Evolutionary conservation across 2,888 invertebrate species (phyloP), one percentile per base, ranked within the genome.

Genomic region (Zeuzera pyrina): DNA sequence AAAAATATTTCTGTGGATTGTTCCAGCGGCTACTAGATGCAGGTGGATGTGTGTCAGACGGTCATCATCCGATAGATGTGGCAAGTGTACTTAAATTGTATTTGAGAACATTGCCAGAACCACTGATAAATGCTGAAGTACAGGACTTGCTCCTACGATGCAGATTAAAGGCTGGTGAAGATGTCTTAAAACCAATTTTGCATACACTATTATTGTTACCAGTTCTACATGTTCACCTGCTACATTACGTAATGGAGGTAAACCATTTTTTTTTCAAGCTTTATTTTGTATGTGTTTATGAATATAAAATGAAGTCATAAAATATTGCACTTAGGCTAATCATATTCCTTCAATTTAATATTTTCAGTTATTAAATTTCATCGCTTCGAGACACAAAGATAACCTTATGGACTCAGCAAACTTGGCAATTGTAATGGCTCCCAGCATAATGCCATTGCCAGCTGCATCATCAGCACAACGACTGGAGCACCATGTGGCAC

Each of bases 371-470:
- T 68, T 94, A 27, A 85, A 87, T 46, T 87, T 86, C 51, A 88
- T 96, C 15, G 87, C 93, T 4, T 76, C 86, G 15, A 86, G 88
- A 52, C 88, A 90, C 30, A 84, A 86, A 29, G 83, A 85, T 29
- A 96, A 96, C 64, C 89, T 91, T 66, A 97, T 97, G 96, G 89
- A 90, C 47, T 77, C 88, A 0, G 89, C 89, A 31, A 96, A 96
- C 73, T 77, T 96, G 41, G 91, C 95, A 1, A 91, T 94, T 43
- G 91, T 95, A 15, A 83, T 96, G 61, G 90, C 93, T 0, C 95
- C 95, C 1, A 93, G 93, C 56, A 85, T 96, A 31, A 92, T 96
- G 90, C 94, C 94, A 0, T 72, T 90, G 7, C 89, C 89, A 31
- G 88, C 89, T 39, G 86, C 88, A 12, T 86, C 87, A n/a, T 85